Percentiles rank a stretch among this genome's conserved stretches.
phyloP scores from a whole-genome alignment of 2,888 invertebrate genomes.

The Microctonus hyperodae region DNA sequence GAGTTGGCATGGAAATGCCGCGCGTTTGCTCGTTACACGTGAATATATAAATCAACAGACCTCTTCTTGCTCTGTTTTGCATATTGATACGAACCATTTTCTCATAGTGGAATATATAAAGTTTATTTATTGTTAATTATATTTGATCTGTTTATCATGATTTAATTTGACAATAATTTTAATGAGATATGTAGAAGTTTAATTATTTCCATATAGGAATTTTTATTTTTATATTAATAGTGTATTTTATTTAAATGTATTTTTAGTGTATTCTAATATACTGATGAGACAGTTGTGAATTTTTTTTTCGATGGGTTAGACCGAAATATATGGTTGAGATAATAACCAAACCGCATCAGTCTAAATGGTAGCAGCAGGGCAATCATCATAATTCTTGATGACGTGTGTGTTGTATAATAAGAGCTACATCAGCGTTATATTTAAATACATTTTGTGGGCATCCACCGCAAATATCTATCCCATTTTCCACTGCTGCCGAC shows the following conservation, averaged over 20 bases:
- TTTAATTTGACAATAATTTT: not conserved
- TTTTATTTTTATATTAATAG: too few relatives aligned
- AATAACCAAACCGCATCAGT: constrained; percentile 52
- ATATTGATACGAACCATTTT: not conserved
- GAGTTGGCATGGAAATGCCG: constrained; percentile 32
- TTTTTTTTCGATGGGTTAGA: not conserved
- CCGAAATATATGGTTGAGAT: not conserved
- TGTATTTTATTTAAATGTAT: not conserved
- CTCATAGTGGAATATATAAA: not conserved
- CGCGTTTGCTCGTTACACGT: constrained; percentile 32
- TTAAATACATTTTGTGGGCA: constrained; percentile 40
- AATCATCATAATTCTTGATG: constrained; percentile 61
- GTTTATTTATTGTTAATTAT: not conserved
- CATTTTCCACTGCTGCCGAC: constrained; percentile 9
- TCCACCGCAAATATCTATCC: constrained; percentile 29
- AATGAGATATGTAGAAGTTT: too few relatives aligned
- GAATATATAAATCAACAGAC: constrained; percentile 22
- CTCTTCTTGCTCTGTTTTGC: not conserved
- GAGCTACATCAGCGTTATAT: constrained; percentile 10
- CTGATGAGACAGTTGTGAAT: not conserved
- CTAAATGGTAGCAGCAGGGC: constrained; percentile 60
- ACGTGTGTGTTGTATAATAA: constrained; percentile 25
- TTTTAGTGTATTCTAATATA: not conserved
- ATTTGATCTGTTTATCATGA: not conserved
- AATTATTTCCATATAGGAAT: too few relatives aligned